Evolutionary conservation across 2,797 vertebrate species (phyloP).

Genomic region (Chrosomus eos): DNA sequence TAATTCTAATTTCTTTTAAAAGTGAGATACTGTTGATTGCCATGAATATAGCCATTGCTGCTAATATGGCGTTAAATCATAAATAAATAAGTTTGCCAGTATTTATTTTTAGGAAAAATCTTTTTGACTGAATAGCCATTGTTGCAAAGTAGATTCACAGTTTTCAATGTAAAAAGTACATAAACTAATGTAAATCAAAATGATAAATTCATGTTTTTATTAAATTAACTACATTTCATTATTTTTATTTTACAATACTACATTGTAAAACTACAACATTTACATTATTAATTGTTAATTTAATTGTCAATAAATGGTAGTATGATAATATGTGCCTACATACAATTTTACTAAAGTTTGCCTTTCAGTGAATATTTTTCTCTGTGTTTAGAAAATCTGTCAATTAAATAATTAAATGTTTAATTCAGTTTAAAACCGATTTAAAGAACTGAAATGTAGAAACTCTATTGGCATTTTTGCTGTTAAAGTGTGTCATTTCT

Average conservation of each 20-base stretch:
- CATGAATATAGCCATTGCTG: background rate
- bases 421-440: background rate
- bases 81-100: background rate
- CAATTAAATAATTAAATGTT: background rate
- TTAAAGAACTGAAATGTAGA: background rate
- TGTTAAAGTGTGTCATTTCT: background rate
- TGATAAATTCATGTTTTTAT: background rate
- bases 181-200: background rate
- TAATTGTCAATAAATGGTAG: background rate
- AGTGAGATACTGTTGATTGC: background rate
- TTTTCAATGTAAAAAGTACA: background rate
- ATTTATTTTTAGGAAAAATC: background rate
- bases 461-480: background rate
- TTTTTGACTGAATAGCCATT: background rate
- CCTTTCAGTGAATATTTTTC: background rate
- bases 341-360: background rate
- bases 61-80: background rate
- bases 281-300: background rate
- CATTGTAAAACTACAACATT: background rate
- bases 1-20: background rate
- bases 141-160: background rate
- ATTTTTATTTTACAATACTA: background rate
- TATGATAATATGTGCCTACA: background rate
- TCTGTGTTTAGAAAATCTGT: background rate
- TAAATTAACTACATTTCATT: no score